Base-by-base conservation (phyloP, 2,797 vertebrate genomes). In the Brachyalestes nurse region DNA sequence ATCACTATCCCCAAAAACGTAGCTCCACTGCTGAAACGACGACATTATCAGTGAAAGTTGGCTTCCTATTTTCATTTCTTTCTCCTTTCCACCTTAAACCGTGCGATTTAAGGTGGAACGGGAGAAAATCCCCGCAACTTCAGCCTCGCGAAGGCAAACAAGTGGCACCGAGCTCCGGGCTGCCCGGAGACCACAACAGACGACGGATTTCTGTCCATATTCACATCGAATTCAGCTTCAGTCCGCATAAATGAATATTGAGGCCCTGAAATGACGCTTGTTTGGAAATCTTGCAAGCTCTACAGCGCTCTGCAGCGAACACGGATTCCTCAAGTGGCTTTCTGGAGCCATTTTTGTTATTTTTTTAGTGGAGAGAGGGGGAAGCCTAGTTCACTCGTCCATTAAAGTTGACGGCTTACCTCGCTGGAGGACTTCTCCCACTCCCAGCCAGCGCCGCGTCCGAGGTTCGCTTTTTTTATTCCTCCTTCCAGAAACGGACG, bases 361-460 rank as follows among this genome's bases (percentile, higher is more conserved):
- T 28, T 28, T 28, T 3, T 3, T 1, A 1, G 28, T 1, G 3
- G 28, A 28, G 28, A 28, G 28, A 3, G 28, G 28, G 28, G 28
- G 28, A 1, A 28, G 28, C 28, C 28, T 28, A 28, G 28, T 28
- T 28, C 28, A 28, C 49, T 51, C 78, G 74, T 78, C 75, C 62
- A 16, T 80, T 28, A 80, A 83, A 81, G 69, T 83, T 78, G 17
- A 67, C 16, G 38, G 21, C 83, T 47, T 75, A 94, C 93, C 93
- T 93, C 90, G 82, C 85, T 81, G 84, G 55, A 86, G 90, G 86
- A 92, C 88, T 92, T 92, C 60, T 72, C 82, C 82, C 62, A 67
- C 16, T 60, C 85, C 77, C 82, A 85, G 88, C 86, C 78, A 67
- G 86, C 42, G 77, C 83, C 17, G 25, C 17, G 58, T 13, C 10